A percentile compares a stretch with the other conserved stretches of the same genome.
Evolutionary conservation across 2,888 invertebrate genomes (phyloP).

Genomic region (Marronus borbonicus): DNA sequence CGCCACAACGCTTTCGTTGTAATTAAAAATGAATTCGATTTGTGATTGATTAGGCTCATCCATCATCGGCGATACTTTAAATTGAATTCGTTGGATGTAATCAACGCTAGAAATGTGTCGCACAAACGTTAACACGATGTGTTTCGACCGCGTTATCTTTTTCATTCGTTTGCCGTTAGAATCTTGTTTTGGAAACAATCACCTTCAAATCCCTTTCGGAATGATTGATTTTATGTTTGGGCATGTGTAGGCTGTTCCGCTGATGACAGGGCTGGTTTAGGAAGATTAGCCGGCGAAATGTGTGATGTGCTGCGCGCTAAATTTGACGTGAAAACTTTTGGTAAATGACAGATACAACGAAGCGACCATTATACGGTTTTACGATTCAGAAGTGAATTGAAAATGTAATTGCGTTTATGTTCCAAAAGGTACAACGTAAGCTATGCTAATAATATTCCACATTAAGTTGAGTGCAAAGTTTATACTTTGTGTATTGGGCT

Average conservation of each 20-base stretch:
- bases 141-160: constrained; percentile 18
- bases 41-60: constrained; percentile 45
- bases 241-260: not conserved
- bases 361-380: too few relatives aligned
- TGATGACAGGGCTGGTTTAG: not conserved
- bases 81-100: constrained; percentile 29
- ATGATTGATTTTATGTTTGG: constrained; percentile 10
- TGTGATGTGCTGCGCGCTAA: not conserved
- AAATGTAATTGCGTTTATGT: too few relatives aligned
- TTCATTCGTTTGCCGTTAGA: constrained; percentile 4
- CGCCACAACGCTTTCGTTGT: constrained; percentile 22
- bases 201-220: not conserved
- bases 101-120: constrained; percentile 38
- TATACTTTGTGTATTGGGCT: too few relatives aligned
- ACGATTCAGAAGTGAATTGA: too few relatives aligned
- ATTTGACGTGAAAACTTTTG: too few relatives aligned
- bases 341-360: too few relatives aligned
- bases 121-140: not conserved
- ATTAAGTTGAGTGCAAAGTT: too few relatives aligned
- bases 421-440: too few relatives aligned
- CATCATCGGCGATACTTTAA: constrained; percentile 43
- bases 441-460: too few relatives aligned
- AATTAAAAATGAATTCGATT: constrained; percentile 42
- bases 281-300: not conserved
- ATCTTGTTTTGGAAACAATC: constrained; percentile 16